Percentiles rank a stretch among this genome's conserved stretches.
Evolutionary conservation across 2,113 vertebrate species (phyloP).

Genomic region (Myotis davidii): DNA sequence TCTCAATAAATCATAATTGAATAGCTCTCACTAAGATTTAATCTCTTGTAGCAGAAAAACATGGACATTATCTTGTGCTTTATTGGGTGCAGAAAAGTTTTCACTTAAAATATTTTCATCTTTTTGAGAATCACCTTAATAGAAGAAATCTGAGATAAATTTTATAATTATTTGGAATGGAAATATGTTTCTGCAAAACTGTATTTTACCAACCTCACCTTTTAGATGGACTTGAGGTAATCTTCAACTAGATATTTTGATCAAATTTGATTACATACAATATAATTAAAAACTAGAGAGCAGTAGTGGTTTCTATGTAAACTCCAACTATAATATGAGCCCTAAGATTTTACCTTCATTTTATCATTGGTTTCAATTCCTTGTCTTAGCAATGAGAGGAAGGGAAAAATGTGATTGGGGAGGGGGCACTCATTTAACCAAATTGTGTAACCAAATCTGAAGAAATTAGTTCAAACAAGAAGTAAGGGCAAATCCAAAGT

Average conservation of each 20-base stretch:
- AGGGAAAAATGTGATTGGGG: background rate
- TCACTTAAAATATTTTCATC: background rate
- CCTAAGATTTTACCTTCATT: background rate
- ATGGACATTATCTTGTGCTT: background rate
- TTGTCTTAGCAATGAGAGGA: background rate
- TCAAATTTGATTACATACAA: background rate
- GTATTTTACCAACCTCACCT: background rate
- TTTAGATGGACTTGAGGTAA: background rate
- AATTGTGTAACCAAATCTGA: background rate
- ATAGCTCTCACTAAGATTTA: background rate
- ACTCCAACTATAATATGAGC: background rate
- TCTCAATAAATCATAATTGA: background rate
- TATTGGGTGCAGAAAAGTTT: background rate
- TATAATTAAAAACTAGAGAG: constrained; percentile 1
- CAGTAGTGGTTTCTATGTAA: background rate
- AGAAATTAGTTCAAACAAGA: background rate
- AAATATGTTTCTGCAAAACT: background rate
- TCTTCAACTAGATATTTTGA: background rate
- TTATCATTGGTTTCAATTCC: background rate
- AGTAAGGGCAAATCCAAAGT: background rate
- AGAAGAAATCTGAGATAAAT: background rate
- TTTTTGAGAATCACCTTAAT: background rate
- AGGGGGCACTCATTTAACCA: background rate
- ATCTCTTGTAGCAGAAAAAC: background rate
- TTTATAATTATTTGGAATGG: background rate